phyloP scores from a whole-genome alignment of 2,113 vertebrate genomes.

The Galemys pyrenaicus region DNA sequence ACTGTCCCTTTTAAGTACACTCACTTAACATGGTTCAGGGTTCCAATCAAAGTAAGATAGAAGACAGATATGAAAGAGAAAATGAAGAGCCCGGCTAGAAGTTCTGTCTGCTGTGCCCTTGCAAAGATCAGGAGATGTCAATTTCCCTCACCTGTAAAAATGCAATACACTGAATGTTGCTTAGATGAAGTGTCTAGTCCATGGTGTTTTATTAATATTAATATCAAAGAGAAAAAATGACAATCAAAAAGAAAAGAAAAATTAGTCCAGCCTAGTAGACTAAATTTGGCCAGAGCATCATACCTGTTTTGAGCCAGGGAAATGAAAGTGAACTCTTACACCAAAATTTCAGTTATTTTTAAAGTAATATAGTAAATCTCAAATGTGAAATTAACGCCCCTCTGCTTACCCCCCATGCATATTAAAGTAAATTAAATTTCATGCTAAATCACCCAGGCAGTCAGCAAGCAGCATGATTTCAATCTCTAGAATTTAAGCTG shows the following conservation, averaged over 20 bases:
- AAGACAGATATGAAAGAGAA: conserved; percentile 5
- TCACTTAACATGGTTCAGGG: background rate
- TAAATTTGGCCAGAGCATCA: background rate
- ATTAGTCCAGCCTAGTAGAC: background rate
- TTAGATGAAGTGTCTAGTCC: background rate
- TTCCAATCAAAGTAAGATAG: background rate
- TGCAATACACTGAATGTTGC: background rate
- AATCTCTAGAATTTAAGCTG: conserved; percentile 71
- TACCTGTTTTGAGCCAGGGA: conserved; percentile 2
- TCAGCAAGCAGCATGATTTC: conserved; percentile 56
- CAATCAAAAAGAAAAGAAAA: background rate
- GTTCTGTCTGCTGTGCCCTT: accelerated
- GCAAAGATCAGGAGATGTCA: background rate
- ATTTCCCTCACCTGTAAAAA: background rate
- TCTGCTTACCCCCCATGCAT: conserved; percentile 58
- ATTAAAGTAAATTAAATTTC: conserved; percentile 75
- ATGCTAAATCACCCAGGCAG: conserved; percentile 67
- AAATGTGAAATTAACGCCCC: conserved; percentile 58
- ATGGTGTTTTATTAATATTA: too few species aligned
- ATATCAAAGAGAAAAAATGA: background rate
- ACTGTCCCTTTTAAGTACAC: background rate
- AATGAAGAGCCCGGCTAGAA: background rate
- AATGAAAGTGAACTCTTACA: conserved; percentile 20
- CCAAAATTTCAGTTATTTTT: conserved; percentile 50
- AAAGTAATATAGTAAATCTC: conserved; percentile 48